A percentile compares a stretch with the other conserved stretches of the same genome.
phyloP scores from a whole-genome alignment of 2,888 invertebrate genomes.

The Orthonevra nobilis region DNA sequence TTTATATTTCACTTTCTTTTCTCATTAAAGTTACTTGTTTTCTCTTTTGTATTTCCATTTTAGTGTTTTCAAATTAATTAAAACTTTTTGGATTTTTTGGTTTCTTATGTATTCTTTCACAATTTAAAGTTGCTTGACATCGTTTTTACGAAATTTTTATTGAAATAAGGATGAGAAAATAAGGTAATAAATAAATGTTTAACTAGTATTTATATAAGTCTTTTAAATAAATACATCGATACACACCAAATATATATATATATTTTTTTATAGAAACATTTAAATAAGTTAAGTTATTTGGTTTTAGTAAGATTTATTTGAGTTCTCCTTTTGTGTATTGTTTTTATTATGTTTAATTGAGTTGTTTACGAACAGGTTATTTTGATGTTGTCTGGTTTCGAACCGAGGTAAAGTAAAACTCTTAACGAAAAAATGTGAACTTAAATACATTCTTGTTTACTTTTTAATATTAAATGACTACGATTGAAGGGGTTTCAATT shows the following conservation, averaged over 20 bases:
- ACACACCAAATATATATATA: slow-evolving; percentile 53
- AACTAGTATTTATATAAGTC: slow-evolving; percentile 52
- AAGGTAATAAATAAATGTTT: slow-evolving; percentile 42
- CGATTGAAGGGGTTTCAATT: slow-evolving; percentile 14
- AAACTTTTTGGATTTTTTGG: slow-evolving; percentile 17
- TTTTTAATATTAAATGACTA: slow-evolving; percentile 23
- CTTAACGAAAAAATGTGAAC: slow-evolving; percentile 8
- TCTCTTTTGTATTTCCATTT: slow-evolving; percentile 13
- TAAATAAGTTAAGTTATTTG: slow-evolving; percentile 41
- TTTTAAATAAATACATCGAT: slow-evolving; percentile 57
- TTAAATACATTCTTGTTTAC: slow-evolving; percentile 1
- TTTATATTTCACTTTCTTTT: slow-evolving; percentile 29
- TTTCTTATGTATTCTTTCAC: slow-evolving; percentile 28
- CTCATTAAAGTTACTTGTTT: slow-evolving; percentile 37
- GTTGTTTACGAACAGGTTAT: slow-evolving; percentile 55
- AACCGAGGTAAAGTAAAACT: slow-evolving; percentile 37
- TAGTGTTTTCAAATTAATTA: slow-evolving; percentile 51
- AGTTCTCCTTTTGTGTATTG: slow-evolving; percentile 22
- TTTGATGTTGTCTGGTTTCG: slow-evolving; percentile 18
- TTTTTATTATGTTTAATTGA: slow-evolving; percentile 45
- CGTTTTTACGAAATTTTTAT: not conserved
- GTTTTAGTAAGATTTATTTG: slow-evolving; percentile 17
- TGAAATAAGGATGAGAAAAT: slow-evolving; percentile 40
- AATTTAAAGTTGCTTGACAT: not conserved
- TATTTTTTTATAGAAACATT: slow-evolving; percentile 52